These are phyloP conservation scores for Synergus laeviventris DNA, from an alignment of 2,888 invertebrate species.

Conservation along the genomic window DNA sequence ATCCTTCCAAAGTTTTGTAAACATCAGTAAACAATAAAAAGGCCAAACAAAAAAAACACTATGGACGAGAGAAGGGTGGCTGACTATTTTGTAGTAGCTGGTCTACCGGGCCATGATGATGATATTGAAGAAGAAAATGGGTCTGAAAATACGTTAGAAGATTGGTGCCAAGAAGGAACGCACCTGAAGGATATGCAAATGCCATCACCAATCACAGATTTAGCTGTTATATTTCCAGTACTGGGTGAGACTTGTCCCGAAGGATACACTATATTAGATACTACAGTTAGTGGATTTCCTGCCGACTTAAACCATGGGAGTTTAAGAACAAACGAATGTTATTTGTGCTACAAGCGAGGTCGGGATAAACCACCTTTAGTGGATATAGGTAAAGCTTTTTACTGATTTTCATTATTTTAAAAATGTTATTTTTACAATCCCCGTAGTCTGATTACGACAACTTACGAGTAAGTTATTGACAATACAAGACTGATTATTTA, in stretches of 20 bases:
- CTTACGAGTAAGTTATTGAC: background rate
- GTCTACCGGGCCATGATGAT: constrained; percentile 81
- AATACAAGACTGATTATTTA: background rate
- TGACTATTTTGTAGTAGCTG: constrained; percentile 99
- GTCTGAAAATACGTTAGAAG: constrained; percentile 78
- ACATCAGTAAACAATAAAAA: background rate
- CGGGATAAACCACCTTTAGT: constrained; percentile 97
- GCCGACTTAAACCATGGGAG: constrained; percentile 99
- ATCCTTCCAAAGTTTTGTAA: background rate
- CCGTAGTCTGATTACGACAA: too few relatives aligned
- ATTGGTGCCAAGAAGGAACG: constrained; percentile 78
- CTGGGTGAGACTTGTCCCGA: constrained; percentile 91
- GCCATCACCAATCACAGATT: constrained; percentile 96
- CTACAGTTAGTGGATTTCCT: constrained; percentile 90
- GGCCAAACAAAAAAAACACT: background rate
- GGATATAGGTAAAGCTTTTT: constrained; percentile 89
- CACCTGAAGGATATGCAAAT: constrained; percentile 89
- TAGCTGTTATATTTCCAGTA: constrained; percentile 93
- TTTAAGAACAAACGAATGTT: constrained; percentile 94
- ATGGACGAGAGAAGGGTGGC: constrained; percentile 94
- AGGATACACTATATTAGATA: constrained; percentile 85
- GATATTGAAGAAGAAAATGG: constrained; percentile 84
- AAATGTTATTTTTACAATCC: too few relatives aligned
- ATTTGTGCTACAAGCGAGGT: constrained; percentile 93
- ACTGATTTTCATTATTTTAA: background rate